phyloP scores from a whole-genome alignment of 2,113 vertebrate genomes.

The Nyctereutes procyonoides region DNA sequence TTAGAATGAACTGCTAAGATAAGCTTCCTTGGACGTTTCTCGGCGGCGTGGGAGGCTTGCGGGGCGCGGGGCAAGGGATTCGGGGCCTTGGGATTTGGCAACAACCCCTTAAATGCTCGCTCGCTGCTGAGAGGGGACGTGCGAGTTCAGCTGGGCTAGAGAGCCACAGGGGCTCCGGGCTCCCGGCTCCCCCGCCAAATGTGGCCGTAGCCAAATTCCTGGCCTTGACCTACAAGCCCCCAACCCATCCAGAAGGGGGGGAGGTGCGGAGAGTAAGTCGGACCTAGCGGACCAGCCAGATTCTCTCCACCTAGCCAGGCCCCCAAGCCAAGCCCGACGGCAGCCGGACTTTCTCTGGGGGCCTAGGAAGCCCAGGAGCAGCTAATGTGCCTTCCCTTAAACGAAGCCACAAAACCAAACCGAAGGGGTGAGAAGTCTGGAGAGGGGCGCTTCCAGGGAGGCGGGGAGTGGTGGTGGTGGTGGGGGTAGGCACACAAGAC shows the following conservation, averaged over 20 bases:
- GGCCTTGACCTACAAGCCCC: background rate
- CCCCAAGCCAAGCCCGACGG: background rate
- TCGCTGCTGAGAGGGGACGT: background rate
- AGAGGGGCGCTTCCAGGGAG: background rate
- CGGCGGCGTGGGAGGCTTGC: background rate
- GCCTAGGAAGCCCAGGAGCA: background rate
- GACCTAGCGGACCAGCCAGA: background rate
- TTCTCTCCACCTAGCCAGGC: background rate
- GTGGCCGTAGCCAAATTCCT: background rate
- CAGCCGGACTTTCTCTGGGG: background rate
- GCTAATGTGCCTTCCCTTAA: background rate
- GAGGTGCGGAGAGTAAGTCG: background rate
- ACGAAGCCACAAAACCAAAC: background rate
- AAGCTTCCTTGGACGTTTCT: conserved; percentile 81
- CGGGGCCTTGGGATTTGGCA: conserved; percentile 24
- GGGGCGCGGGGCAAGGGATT: background rate
- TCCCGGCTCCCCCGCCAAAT: background rate
- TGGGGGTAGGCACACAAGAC: background rate
- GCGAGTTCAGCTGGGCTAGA: background rate
- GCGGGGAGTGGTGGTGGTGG: no score
- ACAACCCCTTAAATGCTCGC: background rate
- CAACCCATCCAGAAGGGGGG: background rate
- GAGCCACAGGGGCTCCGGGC: background rate
- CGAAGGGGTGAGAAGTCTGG: background rate
- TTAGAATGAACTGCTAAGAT: conserved; percentile 91